A percentile compares a stretch with the other conserved stretches of the same genome.
phyloP scores from a whole-genome alignment of 2,888 invertebrate genomes.

The Dimorphilus gyrociliatus region DNA sequence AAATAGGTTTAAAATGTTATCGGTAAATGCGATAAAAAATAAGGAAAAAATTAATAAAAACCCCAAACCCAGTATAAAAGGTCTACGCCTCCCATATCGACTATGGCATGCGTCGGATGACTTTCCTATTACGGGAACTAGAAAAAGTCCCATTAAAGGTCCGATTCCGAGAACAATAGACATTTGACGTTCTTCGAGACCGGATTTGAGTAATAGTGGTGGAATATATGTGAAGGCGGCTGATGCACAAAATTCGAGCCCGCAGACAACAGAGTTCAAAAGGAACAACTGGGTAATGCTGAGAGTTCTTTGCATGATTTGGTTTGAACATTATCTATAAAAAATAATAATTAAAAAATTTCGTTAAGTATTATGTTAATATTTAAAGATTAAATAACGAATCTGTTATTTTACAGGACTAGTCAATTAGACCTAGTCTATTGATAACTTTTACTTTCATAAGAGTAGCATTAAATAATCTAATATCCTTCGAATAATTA shows the following conservation, averaged over 20 bases:
- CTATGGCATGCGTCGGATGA: constrained; percentile 33
- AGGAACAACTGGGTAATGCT: constrained; percentile 24
- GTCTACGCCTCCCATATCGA: constrained; percentile 14
- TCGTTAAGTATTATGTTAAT: no score
- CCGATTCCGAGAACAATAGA: constrained; percentile 39
- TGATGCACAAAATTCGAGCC: constrained; percentile 40
- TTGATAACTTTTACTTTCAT: no score
- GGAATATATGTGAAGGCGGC: constrained; percentile 41
- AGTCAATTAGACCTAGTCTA: no score
- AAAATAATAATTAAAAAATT: no score
- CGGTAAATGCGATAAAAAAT: constrained; percentile 34
- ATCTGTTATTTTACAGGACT: no score
- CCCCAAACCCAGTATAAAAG: constrained; percentile 37
- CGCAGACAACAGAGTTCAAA: constrained; percentile 39
- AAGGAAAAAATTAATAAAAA: constrained; percentile 32
- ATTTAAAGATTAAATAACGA: no score
- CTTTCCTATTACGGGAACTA: constrained; percentile 38
- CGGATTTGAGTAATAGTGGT: constrained; percentile 39
- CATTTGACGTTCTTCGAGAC: constrained; percentile 38
- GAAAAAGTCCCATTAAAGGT: constrained; percentile 34
- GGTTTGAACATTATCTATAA: no score
- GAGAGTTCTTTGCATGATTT: no score
- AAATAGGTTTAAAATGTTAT: constrained; percentile 14
- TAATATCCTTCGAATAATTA: no score
- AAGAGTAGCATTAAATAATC: no score